Evolutionary conservation across 2,113 vertebrate species (phyloP).

Genomic region (Ascaphus truei): DNA sequence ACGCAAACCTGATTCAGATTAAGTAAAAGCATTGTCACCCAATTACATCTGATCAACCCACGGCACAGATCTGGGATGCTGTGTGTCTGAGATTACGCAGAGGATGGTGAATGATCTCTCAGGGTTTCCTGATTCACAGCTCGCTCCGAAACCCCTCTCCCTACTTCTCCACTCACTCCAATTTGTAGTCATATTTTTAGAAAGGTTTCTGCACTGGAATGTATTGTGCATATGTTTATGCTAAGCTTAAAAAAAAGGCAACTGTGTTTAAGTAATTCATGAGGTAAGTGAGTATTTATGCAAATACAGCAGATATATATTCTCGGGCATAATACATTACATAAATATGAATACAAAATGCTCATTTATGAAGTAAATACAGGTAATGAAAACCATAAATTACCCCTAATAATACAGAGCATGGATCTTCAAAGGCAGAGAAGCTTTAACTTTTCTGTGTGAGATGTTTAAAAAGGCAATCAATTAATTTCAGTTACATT

Average conservation of each 20-base stretch:
- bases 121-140: conserved; percentile 7
- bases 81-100: too few species aligned
- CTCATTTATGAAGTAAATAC: conserved; percentile 77
- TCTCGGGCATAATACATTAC: conserved; percentile 70
- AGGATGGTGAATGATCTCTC: too few species aligned
- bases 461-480: conserved; percentile 69
- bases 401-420: conserved; percentile 68
- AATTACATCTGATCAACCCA: too few species aligned
- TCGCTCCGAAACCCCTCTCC: background rate
- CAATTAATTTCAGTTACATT: conserved; percentile 73
- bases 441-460: conserved; percentile 60
- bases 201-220: conserved; percentile 47
- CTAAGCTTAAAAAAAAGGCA: conserved; percentile 71
- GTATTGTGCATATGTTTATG: conserved; percentile 70
- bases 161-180: background rate
- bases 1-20: too few species aligned
- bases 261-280: conserved; percentile 80
- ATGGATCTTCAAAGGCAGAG: conserved; percentile 67
- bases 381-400: conserved; percentile 77
- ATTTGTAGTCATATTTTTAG: background rate
- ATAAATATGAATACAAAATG: conserved; percentile 81
- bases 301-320: conserved; percentile 75
- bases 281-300: conserved; percentile 79
- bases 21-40: too few species aligned
- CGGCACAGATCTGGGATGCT: too few species aligned